Percentiles rank a stretch among this genome's conserved stretches.
Evolutionary conservation across 2,113 vertebrate genomes (phyloP).

Genomic region (Ophthalmolycus amberensis): DNA sequence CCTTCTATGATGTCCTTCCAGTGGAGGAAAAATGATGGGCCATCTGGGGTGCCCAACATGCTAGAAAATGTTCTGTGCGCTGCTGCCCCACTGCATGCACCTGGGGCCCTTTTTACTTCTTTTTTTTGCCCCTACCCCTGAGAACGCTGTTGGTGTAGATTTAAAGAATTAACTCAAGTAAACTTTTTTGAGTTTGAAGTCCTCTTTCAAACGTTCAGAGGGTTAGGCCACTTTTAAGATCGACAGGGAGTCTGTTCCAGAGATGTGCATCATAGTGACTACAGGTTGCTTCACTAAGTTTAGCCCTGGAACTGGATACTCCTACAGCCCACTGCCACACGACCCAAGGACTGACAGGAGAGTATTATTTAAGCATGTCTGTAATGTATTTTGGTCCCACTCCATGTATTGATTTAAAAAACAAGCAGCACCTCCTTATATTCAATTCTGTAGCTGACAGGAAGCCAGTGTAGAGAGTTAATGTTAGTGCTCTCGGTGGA

Average conservation of each 20-base stretch:
- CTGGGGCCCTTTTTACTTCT: neutral
- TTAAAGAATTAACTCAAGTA: neutral
- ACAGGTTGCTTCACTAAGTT: neutral
- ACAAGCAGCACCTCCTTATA: neutral
- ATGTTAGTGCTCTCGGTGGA: too few relatives aligned
- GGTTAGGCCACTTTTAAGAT: neutral
- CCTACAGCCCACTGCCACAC: neutral
- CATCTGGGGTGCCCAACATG: too few relatives aligned
- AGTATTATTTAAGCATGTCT: too few relatives aligned
- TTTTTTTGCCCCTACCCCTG: neutral
- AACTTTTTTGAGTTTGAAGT: neutral
- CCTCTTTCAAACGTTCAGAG: neutral
- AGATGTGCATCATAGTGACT: neutral
- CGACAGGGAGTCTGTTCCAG: neutral
- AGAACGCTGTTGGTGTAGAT: neutral
- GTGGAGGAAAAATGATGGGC: too few relatives aligned
- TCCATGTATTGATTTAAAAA: neutral
- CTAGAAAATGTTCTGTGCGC: too few relatives aligned
- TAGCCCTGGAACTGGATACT: neutral
- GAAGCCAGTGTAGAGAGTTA: neutral
- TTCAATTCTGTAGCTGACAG: neutral
- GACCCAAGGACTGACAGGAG: neutral
- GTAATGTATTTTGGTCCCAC: neutral
- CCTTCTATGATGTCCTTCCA: too few relatives aligned
- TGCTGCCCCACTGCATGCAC: neutral